These are phyloP conservation scores for Coptodon bakossiorum DNA, from an alignment of 2,113 vertebrate species.

Conservation along the genomic window DNA sequence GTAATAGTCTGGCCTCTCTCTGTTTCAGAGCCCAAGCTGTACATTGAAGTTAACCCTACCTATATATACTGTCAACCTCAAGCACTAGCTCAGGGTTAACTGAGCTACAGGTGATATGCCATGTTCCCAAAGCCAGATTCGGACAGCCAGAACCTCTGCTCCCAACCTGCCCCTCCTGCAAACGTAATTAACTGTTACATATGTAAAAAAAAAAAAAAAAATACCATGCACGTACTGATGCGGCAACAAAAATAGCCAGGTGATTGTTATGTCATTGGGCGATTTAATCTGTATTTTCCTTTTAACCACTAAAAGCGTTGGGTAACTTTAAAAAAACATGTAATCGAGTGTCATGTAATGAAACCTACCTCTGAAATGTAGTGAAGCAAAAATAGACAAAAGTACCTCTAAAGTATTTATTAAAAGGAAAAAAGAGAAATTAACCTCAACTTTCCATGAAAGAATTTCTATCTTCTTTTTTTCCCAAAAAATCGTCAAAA, in stretches of 20 bases:
- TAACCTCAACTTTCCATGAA: rapidly evolving
- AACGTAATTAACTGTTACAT: rapidly evolving
- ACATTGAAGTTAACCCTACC: not conserved
- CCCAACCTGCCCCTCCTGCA: not conserved
- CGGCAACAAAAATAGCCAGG: not conserved
- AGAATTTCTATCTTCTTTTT: not conserved
- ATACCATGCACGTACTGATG: not conserved
- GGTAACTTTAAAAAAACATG: not conserved
- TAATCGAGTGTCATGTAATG: not conserved
- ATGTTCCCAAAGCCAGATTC: not conserved
- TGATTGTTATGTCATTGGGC: not conserved
- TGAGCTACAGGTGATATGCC: not conserved
- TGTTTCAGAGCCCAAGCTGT: not conserved
- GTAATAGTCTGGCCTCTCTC: rapidly evolving
- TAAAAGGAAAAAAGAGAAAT: not conserved
- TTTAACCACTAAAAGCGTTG: not conserved
- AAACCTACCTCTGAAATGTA: not conserved
- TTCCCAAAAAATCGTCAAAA: not conserved
- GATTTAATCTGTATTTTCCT: not conserved
- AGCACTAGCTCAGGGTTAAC: not conserved
- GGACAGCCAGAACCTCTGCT: not conserved
- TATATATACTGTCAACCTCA: not conserved
- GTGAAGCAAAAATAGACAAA: not conserved
- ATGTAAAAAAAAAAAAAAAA: not conserved
- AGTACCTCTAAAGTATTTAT: not conserved